Conservation (phyloP, 2,888 invertebrate genomes). For the Nemurella pictetii region DNA sequence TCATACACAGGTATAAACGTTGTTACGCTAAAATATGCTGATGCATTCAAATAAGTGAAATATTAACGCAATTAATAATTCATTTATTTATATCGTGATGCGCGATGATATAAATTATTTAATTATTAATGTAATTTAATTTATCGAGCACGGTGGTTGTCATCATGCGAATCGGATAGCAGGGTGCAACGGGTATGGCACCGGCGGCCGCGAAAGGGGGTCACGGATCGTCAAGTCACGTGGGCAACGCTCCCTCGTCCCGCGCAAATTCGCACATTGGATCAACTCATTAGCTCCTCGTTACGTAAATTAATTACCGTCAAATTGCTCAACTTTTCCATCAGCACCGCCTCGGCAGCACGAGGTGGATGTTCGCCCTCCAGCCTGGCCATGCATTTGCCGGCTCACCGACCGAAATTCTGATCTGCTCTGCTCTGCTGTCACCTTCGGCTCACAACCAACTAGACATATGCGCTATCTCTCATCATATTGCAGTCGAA, state of each 20-base stretch:
- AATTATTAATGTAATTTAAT: background rate
- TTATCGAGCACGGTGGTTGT: background rate
- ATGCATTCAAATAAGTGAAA: background rate
- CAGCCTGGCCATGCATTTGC: background rate
- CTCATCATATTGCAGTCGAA: background rate
- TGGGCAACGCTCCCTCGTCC: too few species aligned
- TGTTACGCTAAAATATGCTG: background rate
- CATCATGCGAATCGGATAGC: background rate
- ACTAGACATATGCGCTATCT: background rate
- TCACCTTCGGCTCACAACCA: background rate
- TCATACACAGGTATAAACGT: too few species aligned
- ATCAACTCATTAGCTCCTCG: slow-evolving; percentile 25
- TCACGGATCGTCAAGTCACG: background rate
- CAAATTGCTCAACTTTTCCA: slow-evolving; percentile 31
- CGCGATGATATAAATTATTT: background rate
- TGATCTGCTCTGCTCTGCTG: background rate
- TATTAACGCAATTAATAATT: background rate
- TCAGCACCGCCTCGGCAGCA: background rate
- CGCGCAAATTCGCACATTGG: background rate
- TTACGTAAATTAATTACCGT: slow-evolving; percentile 33
- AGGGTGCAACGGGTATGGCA: background rate
- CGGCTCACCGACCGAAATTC: background rate
- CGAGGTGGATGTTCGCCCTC: background rate
- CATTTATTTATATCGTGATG: background rate
- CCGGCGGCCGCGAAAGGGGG: background rate